A percentile compares a stretch with the other conserved stretches of the same genome.
These are phyloP conservation scores for Steinernema hermaphroditum DNA, from an alignment of 2,888 invertebrate genomes.

Conservation along the genomic window DNA sequence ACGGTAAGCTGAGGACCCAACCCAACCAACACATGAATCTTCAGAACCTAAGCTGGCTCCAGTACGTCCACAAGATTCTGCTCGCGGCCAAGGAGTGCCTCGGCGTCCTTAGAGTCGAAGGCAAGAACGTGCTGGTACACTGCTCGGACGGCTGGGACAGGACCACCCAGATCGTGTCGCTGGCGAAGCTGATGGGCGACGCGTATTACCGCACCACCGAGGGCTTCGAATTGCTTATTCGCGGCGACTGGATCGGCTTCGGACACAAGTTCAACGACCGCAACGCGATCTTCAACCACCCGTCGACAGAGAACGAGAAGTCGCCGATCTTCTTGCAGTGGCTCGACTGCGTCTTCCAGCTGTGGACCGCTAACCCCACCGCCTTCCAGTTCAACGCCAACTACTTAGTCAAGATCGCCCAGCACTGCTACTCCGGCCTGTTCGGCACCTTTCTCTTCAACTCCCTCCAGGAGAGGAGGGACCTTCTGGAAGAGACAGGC, in stretches of 20 bases:
- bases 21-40: too few species aligned
- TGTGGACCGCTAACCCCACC: conserved; percentile 74
- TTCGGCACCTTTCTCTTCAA: conserved; percentile 86
- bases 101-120: conserved; percentile 45
- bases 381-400: conserved; percentile 92
- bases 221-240: conserved; percentile 88
- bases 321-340: conserved; percentile 97
- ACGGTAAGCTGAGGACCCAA: too few species aligned
- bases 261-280: conserved; percentile 98
- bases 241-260: conserved; percentile 95
- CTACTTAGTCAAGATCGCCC: conserved; percentile 89
- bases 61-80: conserved; percentile 46
- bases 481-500: background rate
- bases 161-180: conserved; percentile 91
- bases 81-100: conserved; percentile 43
- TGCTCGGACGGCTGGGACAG: conserved; percentile 99
- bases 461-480: conserved; percentile 41
- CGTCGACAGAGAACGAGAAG: conserved; percentile 76
- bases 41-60: conserved; percentile 44
- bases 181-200: conserved; percentile 88
- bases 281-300: conserved; percentile 65
- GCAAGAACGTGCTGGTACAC: conserved; percentile 87
- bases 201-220: conserved; percentile 90
- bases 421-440: conserved; percentile 91
- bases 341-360: conserved; percentile 90